Evolutionary conservation across 2,113 vertebrate genomes (phyloP), one percentile per base, ranked within the genome.

Genomic region (Neodontobutis hainanensis): DNA sequence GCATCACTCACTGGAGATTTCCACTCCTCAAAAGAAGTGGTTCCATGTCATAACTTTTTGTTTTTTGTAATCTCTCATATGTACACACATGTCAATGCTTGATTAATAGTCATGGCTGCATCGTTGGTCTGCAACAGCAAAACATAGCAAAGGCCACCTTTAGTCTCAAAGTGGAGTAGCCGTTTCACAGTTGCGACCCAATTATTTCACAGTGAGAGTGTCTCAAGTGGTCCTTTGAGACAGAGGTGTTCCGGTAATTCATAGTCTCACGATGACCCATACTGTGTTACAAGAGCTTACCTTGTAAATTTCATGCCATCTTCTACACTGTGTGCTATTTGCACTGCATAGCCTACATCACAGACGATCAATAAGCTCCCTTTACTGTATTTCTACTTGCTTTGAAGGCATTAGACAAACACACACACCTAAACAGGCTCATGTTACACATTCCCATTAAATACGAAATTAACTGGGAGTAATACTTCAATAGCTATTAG

Each of bases 201-300:
- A 92, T 92, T 92, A 91, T 91, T 92, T 89, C 78, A 83, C 87
- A 83, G 75, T 61, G 86, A 90, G 82, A 70, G 86, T 65, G 80
- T 75, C 74, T 89, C 77, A 87, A 90, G 88, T 90, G 87, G 80
- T 86, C 92, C 87, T 86, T 71, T 27, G 89, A 87, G 90, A 88
- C 80, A 38, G 61, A 59, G 73, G 82, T 74, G 78, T 82, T 85
- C 77, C 43, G 73, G 82, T 89, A 87, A 91, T 89, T 87, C 78
- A 86, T 73, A 72, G 72, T 87, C 84, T 77, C 80, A 84, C 80
- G 82, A 88, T 88, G 87, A 86, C 82, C 86, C 65, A 51, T 48
- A 72, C 78, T 84, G 78, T 80, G 82, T 78, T 87, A 78, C 82
- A 69, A 70, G 60, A 75, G 78, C 77, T 87, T 83, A 85, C 77